Evolutionary conservation across 1,140 invertebrate species (phyloP), one percentile per base, ranked within the genome.

Genomic region (Hesperophylax magnus): DNA sequence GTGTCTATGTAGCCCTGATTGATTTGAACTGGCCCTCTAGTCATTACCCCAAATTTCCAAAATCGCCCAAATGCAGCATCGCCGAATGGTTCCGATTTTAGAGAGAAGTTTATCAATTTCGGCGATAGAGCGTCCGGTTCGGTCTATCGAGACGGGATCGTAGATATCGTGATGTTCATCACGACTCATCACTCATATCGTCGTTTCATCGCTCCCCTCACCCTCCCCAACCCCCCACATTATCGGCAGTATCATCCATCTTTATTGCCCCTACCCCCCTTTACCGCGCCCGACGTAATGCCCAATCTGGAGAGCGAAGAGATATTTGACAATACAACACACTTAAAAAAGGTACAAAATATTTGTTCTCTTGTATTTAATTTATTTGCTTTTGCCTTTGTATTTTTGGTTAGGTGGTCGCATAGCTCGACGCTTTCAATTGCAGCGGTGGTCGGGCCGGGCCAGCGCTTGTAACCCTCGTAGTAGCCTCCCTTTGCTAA

Each of bases 221-320:
- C 61, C 24, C 39, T 39, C n/a, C 18, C 69, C 15, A 9, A 24
- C 52, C 47, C 69, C 47, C 52, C 69, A 72, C 47, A 72, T 72
- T 72, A 72, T 72, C 69, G 69, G 69, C 69, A 72, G 52, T 72
- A 72, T 72, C 69, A 72, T 72, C 69, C 69, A 72, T 72, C 69
- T 72, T 72, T 72, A 72, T 72, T 72, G 69, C 69, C 47, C 47
- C 47, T 72, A 11, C 52, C 69, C 9, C 61, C 63, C 39, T 47
- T 47, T 47, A 11, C 39, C 39, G 39, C 39, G 20, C 69, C 22
- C 47, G 69, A 22, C 20, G 69, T 72, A 72, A 72, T 72, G 39
- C 69, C 52, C 52, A 53, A 22, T 72, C 69, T 22, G 9, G 22
- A 67, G 31, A 39, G n/a, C 65, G 17, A 17, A 9, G 15, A 69